Base-by-base conservation (phyloP, 2,888 invertebrate species). In the Lamproptera curius region DNA sequence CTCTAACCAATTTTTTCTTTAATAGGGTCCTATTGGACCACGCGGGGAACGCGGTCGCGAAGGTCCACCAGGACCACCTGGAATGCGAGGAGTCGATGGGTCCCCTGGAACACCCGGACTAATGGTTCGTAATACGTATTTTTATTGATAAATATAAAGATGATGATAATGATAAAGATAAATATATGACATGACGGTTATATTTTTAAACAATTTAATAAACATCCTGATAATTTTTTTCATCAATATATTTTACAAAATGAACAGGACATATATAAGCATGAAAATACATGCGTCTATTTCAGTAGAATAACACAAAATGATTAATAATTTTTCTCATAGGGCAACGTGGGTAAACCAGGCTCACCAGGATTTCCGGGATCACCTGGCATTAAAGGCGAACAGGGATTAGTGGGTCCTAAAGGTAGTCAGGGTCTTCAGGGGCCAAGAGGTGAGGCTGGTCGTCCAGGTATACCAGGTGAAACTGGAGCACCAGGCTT, bases 351-450 rank as follows among this genome's bases (percentile, higher is more conserved):
- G 42, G 97, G 97, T 1, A 95, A 96, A 79, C 87, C 94, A 14
- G 97, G 96, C 2, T 86, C 95, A 11, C 95, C 95, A 16, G 97
- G 97, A 1, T 95, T 95, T 65, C 94, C 95, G 5, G 97, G 97
- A 20, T 89, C 89, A 53, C 92, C 94, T 16, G 96, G 96, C 2
- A 80, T 91, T 26, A 96, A 95, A 82, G 96, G 95, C 10, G 95
- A 95, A 73, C 90, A 90, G 78, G 96, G 96, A 15, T 65, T 88
- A 41, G 72, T 78, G 47, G 96, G 95, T 0, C 91, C 94, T 0
- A 94, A 95, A 78, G 96, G 95, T 36, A 93, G 93, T 63, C 93
- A 92, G 79, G 95, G 95, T 8, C 79, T 93, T 37, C 95, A 95
- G 89, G 95, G 95, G 1, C 92, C 93, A 0, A 84, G 94, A 67